Conservation (phyloP, 2,888 invertebrate genomes). For the Idaea biselata region DNA sequence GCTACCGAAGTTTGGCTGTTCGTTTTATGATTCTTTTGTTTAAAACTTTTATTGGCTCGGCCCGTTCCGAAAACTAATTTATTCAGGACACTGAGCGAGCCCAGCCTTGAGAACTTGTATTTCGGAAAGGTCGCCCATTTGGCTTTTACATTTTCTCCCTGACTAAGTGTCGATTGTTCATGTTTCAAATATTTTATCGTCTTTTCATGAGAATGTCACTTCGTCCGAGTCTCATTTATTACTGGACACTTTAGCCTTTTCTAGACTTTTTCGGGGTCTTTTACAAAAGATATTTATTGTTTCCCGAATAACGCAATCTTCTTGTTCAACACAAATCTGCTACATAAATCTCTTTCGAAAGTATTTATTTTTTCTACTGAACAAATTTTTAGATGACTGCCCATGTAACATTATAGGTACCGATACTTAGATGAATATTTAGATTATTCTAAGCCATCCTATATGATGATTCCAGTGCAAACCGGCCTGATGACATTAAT, state of each 20-base stretch:
- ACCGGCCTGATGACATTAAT: neutral
- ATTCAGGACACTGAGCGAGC: conserved; percentile 65
- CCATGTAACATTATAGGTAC: no score
- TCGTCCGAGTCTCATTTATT: neutral
- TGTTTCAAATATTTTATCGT: conserved; percentile 31
- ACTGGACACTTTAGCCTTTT: neutral
- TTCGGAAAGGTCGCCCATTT: conserved; percentile 55
- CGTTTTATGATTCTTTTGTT: conserved; percentile 80
- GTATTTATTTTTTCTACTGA: no score
- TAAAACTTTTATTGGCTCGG: conserved; percentile 77
- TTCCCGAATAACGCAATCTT: neutral
- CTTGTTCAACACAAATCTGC: neutral
- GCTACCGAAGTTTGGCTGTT: conserved; percentile 68
- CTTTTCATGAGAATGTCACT: conserved; percentile 1
- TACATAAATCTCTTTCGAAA: neutral
- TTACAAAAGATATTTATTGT: neutral
- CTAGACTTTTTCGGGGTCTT: neutral
- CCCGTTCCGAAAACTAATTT: conserved; percentile 76
- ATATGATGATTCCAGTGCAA: neutral
- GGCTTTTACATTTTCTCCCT: conserved; percentile 56
- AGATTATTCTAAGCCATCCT: no score
- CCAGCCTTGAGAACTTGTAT: conserved; percentile 65
- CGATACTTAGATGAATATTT: no score
- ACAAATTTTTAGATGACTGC: no score
- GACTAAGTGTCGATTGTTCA: conserved; percentile 25